Conservation (phyloP, 2,113 vertebrate genomes). For the Fukomys damarensis region DNA sequence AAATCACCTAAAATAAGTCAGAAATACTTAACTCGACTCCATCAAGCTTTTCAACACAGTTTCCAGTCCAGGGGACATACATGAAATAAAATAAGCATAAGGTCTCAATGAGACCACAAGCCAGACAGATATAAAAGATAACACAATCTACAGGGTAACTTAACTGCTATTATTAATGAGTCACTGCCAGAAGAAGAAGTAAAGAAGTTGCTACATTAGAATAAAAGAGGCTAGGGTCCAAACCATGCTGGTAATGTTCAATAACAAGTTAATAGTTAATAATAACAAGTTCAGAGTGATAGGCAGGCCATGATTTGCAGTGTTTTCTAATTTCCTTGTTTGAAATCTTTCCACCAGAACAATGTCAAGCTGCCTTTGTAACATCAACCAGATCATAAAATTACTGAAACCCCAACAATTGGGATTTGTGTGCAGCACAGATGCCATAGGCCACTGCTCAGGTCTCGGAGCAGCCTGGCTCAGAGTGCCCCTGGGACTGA, state of each 20-base stretch:
- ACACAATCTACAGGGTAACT: background rate
- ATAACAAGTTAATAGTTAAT: no score
- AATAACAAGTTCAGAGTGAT: background rate
- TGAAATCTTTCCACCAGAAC: background rate
- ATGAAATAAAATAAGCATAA: background rate
- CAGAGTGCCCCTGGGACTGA: background rate
- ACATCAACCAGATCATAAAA: background rate
- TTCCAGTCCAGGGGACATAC: background rate
- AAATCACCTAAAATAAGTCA: background rate
- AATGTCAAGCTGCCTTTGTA: background rate
- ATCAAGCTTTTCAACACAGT: background rate
- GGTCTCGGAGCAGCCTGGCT: background rate
- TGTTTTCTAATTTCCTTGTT: background rate
- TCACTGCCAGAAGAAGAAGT: background rate
- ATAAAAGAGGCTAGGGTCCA: background rate
- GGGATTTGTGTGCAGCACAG: fast-evolving
- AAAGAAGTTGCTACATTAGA: background rate
- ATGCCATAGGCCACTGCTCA: background rate
- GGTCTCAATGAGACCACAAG: background rate
- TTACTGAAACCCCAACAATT: background rate
- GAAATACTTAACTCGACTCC: background rate
- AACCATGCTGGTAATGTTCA: background rate
- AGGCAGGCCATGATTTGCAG: background rate
- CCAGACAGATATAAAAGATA: background rate
- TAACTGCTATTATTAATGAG: background rate